Conservation (phyloP, 1,140 invertebrate genomes). For the Brachionus calyciflorus region DNA sequence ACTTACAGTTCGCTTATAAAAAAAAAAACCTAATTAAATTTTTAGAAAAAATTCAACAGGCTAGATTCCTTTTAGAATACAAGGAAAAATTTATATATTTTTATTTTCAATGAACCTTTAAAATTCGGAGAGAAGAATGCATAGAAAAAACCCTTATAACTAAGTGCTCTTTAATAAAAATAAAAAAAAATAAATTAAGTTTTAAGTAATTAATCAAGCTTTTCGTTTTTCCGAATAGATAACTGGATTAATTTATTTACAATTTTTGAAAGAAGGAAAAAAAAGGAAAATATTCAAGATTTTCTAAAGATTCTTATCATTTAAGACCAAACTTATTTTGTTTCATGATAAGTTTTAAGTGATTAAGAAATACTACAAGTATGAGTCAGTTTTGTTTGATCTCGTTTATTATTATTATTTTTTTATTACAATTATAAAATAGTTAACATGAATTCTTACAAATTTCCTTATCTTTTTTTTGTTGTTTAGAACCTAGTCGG, state of each 20-base stretch:
- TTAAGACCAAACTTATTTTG: not conserved
- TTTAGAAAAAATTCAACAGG: slow-evolving; percentile 2
- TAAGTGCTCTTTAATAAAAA: slow-evolving; percentile 26
- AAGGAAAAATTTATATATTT: no score
- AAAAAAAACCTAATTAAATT: not conserved
- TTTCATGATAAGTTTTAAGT: no score
- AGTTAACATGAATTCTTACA: slow-evolving; percentile 31
- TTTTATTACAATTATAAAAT: not conserved
- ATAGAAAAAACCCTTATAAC: no score
- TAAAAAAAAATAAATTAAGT: no score
- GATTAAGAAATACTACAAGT: no score
- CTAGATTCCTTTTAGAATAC: slow-evolving; percentile 26
- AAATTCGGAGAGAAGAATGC: not conserved
- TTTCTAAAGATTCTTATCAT: slow-evolving; percentile 35
- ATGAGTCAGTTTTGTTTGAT: slow-evolving; percentile 20
- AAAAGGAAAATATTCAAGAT: no score
- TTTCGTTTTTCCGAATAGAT: not conserved
- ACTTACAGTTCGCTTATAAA: no score
- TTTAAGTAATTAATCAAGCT: not conserved
- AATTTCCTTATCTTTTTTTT: not conserved
- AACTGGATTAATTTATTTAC: slow-evolving; percentile 20
- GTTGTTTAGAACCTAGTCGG: no score
- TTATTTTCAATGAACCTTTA: slow-evolving; percentile 39
- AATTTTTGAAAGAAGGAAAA: no score
- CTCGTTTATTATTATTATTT: slow-evolving; percentile 19